Base-by-base conservation (phyloP, 2,113 vertebrate species). In the Terrapene triunguis region DNA sequence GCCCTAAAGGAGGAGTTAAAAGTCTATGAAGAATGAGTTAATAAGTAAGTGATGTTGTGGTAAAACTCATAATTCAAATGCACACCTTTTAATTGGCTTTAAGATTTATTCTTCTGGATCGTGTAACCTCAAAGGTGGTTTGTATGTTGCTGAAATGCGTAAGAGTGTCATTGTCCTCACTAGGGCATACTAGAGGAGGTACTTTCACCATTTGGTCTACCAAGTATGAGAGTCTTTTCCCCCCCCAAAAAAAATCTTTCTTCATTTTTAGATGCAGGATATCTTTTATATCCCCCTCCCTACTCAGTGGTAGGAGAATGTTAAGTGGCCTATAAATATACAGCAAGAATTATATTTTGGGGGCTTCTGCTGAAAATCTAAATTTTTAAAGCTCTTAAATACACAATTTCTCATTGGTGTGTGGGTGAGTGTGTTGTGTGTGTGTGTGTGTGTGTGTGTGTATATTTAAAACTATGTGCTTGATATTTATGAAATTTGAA, bases 381-480 rank as follows among this genome's bases (percentile, higher is more conserved):
- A 90, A 53, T 91, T 76, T 85, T 80, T 42, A 94, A 96, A 87
- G 87, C 92, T 96, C 90, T 96, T 95, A 95, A 76, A 80, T 51
- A 72, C 72, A 57, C 42, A 59, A 92, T 97, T 97, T 62, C 0
- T 2, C 48, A 85, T 96, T 88, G 10, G 22, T 90, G 89, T 92
- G 89, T 95, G 90, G 86, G 94, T 62, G 51, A 8, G 62, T 59
- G 13, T 83, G 85, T 96, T 76, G 51, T 29, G 78, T 44, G 1
- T 48, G 92, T 62, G 14, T 87, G 80, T 74, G 32, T 24, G 44
- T 82, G 55, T 57, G 29, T 14, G 96, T 97, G 95, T 81, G 96
- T 97, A 96, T 96, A 95, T 97, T 89, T 96, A 35, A 93, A 87
- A 89, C 85, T 72, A 48, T 96, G 94, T 95, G 97, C 97, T 98